These are phyloP conservation scores for Numida meleagris DNA, from an alignment of 2,113 vertebrate species.

Conservation along the genomic window DNA sequence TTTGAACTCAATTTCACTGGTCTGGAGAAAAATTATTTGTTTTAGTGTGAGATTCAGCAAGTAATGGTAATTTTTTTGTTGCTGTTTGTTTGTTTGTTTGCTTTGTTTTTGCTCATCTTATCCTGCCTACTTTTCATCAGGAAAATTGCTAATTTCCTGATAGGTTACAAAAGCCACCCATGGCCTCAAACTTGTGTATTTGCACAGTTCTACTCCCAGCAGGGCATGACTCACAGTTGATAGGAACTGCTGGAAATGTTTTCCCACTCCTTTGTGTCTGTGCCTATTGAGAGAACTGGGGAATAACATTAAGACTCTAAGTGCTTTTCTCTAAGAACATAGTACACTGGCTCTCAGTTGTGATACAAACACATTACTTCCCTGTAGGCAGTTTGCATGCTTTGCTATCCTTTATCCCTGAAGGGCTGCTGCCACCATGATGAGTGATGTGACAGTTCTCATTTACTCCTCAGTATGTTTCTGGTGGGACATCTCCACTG, in stretches of 20 bases:
- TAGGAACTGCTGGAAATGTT: not conserved
- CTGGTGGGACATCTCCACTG: not conserved
- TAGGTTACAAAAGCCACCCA: not conserved
- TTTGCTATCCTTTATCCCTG: not conserved
- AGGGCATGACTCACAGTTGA: not conserved
- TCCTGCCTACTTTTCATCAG: not conserved
- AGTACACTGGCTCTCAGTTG: not conserved
- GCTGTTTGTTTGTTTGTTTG: not conserved
- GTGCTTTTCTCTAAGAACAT: not conserved
- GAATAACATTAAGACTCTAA: not conserved
- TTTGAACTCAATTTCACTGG: not conserved
- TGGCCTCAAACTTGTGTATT: not conserved
- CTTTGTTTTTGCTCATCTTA: not conserved
- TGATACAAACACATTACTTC: not conserved
- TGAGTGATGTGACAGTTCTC: not conserved
- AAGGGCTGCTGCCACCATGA: fast-evolving
- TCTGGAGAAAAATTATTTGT: not conserved
- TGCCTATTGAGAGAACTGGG: not conserved
- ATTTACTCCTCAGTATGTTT: fast-evolving
- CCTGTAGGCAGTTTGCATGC: fast-evolving
- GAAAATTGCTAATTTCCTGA: not conserved
- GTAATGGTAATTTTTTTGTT: not conserved
- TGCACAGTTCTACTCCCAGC: not conserved
- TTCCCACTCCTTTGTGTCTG: not conserved
- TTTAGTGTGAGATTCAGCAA: not conserved